phyloP scores from a whole-genome alignment of 2,113 vertebrate genomes.

The Brienomyrus longianalis region DNA sequence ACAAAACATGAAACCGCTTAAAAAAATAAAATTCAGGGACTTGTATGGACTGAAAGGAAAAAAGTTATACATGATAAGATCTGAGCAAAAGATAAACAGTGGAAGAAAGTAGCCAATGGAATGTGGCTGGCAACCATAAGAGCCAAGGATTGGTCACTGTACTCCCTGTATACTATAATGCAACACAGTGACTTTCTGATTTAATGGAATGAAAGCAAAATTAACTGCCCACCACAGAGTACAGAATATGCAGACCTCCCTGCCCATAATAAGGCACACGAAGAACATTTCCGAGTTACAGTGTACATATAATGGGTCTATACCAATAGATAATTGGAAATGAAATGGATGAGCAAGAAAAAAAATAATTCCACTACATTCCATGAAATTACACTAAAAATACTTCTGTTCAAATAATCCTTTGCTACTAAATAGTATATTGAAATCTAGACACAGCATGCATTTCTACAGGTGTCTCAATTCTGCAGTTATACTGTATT shows the following conservation, averaged over 20 bases:
- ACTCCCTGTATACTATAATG: neutral
- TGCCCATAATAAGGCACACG: neutral
- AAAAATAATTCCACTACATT: neutral
- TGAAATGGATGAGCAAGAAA: neutral
- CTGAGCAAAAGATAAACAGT: constrained; percentile 43
- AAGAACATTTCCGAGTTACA: neutral
- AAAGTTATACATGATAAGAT: constrained; percentile 47
- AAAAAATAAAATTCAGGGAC: constrained; percentile 41
- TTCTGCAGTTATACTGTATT: neutral
- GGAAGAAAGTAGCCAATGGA: constrained; percentile 45
- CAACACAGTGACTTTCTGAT: neutral
- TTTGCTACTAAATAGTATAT: neutral
- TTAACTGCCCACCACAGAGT: neutral
- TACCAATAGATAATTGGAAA: neutral
- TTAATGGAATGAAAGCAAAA: neutral
- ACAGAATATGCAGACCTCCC: neutral
- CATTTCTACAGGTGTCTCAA: neutral
- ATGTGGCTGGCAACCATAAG: constrained; percentile 35
- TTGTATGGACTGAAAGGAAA: constrained; percentile 20
- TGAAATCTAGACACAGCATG: neutral
- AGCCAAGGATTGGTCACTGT: constrained; percentile 10
- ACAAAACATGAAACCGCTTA: constrained; percentile 42
- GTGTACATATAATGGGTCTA: neutral
- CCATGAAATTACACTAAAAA: neutral
- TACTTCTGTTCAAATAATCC: neutral